These are phyloP conservation scores for Lethrus apterus DNA, from an alignment of 1,140 invertebrate genomes.

Conservation along the genomic window DNA sequence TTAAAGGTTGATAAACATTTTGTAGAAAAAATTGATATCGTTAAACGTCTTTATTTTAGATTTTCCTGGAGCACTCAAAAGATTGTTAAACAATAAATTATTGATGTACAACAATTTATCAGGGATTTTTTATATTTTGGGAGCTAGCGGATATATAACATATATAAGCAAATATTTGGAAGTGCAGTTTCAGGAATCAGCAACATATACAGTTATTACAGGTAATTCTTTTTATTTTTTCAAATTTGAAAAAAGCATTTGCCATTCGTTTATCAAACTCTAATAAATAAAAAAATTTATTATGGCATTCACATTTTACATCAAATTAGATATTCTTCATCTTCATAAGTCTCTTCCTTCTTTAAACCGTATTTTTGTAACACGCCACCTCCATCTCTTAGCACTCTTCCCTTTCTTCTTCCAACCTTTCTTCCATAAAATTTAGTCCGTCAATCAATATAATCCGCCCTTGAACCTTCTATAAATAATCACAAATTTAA, in stretches of 20 bases:
- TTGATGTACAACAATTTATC: conserved; percentile 4
- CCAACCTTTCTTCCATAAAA: conserved; percentile 62
- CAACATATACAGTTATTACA: not conserved
- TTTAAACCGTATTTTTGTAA: no score
- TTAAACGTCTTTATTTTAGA: not conserved
- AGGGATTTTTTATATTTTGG: not conserved
- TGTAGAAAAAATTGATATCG: no score
- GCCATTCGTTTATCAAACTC: no score
- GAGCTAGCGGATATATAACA: conserved; percentile 2
- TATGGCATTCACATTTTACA: no score
- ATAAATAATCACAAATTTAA: no score
- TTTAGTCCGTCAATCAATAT: conserved; percentile 58
- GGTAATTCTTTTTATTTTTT: not conserved
- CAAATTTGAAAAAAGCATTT: no score
- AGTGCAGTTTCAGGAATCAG: conserved; percentile 4
- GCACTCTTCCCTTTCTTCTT: no score
- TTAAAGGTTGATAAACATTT: conserved; percentile 39
- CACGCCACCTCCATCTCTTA: no score
- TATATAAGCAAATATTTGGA: conserved; percentile 6
- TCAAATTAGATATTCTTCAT: no score
- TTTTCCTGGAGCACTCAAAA: conserved; percentile 24
- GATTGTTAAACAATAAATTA: conserved; percentile 50
- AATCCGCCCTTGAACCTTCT: no score
- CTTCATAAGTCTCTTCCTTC: no score
- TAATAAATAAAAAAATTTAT: no score